These are phyloP conservation scores for Parnassius glacialis DNA, from an alignment of 2,888 invertebrate species.

Conservation along the genomic window DNA sequence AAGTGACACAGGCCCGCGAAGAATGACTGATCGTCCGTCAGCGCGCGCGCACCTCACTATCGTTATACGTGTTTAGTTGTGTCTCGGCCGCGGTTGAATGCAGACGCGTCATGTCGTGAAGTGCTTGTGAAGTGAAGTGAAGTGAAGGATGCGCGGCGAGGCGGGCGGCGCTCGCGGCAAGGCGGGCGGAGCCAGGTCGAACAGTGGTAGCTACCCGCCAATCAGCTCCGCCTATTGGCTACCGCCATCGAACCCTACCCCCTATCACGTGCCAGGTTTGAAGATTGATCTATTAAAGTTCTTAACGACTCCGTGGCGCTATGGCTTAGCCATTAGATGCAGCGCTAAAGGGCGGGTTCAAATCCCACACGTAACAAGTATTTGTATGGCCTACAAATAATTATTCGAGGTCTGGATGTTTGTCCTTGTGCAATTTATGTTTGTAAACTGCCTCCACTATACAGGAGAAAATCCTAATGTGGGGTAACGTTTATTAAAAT, in stretches of 20 bases:
- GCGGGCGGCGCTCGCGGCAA: slow-evolving; percentile 70
- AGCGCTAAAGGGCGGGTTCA: too few relatives aligned
- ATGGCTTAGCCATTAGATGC: too few relatives aligned
- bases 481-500: too few relatives aligned
- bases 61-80: slow-evolving; percentile 55
- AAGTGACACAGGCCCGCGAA: slow-evolving; percentile 62
- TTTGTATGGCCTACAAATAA: too few relatives aligned
- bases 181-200: slow-evolving; percentile 54
- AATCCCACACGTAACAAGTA: too few relatives aligned
- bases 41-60: slow-evolving; percentile 70
- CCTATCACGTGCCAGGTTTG: slow-evolving; percentile 92
- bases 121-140: slow-evolving; percentile 56
- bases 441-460: too few relatives aligned
- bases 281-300: slow-evolving; percentile 19
- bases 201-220: slow-evolving; percentile 84
- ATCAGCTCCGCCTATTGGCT: slow-evolving; percentile 93
- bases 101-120: slow-evolving; percentile 70
- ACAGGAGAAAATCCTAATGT: too few relatives aligned
- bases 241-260: slow-evolving; percentile 88
- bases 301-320: too few relatives aligned
- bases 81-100: slow-evolving; percentile 69
- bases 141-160: slow-evolving; percentile 76
- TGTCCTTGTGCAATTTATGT: too few relatives aligned
- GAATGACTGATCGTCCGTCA: slow-evolving; percentile 73
- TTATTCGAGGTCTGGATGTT: too few relatives aligned